Conservation (phyloP, 2,113 vertebrate species). For the Todiramphus saurophagus region DNA sequence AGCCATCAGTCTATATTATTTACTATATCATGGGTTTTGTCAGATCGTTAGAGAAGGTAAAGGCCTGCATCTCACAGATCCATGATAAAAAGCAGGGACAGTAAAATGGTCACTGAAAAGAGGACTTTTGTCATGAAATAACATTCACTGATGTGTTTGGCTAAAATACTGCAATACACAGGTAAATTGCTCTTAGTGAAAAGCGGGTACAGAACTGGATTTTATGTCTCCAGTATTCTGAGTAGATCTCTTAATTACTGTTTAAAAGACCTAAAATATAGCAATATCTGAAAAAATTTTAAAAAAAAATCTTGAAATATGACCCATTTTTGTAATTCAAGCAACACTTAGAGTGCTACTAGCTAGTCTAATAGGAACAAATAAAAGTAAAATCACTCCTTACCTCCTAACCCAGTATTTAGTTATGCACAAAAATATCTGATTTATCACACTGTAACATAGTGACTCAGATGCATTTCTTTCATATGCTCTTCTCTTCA, state of each 20-base stretch:
- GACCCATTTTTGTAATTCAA: background rate
- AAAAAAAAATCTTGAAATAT: background rate
- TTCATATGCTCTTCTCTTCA: background rate
- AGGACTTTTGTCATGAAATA: background rate
- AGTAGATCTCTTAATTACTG: background rate
- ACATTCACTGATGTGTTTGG: background rate
- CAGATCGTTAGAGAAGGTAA: background rate
- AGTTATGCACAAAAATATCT: background rate
- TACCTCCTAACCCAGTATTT: background rate
- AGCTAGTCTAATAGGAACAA: background rate
- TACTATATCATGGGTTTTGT: background rate
- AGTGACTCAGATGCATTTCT: background rate
- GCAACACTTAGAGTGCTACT: background rate
- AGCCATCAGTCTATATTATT: constrained; percentile 57
- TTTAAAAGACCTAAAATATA: background rate
- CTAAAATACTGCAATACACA: background rate
- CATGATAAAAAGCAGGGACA: background rate
- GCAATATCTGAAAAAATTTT: background rate
- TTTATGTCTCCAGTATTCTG: background rate
- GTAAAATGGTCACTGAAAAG: background rate
- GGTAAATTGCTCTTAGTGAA: background rate
- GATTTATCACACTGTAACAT: background rate
- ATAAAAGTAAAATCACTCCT: background rate
- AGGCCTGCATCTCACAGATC: background rate
- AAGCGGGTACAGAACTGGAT: background rate